Base-by-base conservation (phyloP, 2,113 vertebrate species). In the Seriola rivoliana region DNA sequence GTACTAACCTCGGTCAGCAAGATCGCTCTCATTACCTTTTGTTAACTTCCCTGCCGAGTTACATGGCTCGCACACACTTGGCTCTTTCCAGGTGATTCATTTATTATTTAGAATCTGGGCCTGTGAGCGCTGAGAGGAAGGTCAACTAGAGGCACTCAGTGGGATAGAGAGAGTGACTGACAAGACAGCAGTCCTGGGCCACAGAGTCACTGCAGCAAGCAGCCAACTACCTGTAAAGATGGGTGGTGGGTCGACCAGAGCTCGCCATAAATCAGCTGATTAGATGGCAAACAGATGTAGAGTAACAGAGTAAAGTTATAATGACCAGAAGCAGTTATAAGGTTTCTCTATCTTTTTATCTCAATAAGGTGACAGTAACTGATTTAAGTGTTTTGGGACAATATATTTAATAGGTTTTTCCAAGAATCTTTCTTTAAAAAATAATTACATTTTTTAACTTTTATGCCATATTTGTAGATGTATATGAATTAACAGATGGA, bases 81-180 rank as follows among this genome's bases (percentile, higher is more conserved):
- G 42, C 81, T 86, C 86, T 87, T 84, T 93, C 88, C 85, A 91
- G 85, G 91, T 74, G 81, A 23, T 52, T 90, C 91, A 94, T 95
- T 86, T 87, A 95, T 95, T 91, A 95, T 95, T 95, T 90, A 95
- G 88, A 67, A 11, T 32, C 59, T 10, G 68, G 88, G 86, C 75
- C 85, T 86, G 88, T 54, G 78, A 86, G 89, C 50, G 71, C 88
- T 70, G 90, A 90, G 92, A 88, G 90, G 86, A 91, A 93, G 92
- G 93, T 93, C 90, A 92, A 85, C 89, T 74, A 86, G 91, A 93
- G 87, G 80, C 84, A 90, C 91, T 83, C 78, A 55, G 77, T 71
- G 75, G 91, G 85, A 93, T 85, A 85, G 87, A 84, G 89, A 90
- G 88, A 90, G 88, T 74, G 87, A 84, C 65, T 73, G 83, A 88